Evolutionary conservation across 2,888 invertebrate species (phyloP), one percentile per base, ranked within the genome.

Genomic region (Ornithoptera alexandrae): DNA sequence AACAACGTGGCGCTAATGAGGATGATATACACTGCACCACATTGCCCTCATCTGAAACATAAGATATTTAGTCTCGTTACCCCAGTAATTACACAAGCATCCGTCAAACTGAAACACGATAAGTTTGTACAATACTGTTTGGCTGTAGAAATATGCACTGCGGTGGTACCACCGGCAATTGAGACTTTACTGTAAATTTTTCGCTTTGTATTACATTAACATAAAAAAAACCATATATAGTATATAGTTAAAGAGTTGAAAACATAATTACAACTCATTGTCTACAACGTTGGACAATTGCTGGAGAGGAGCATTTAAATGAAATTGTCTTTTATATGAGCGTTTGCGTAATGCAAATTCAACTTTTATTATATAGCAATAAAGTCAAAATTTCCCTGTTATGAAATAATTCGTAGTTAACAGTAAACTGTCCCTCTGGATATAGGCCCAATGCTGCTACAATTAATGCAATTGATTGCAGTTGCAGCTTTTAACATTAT

Each of bases 271-370:
- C 53, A 17, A 18, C 53, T 53, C n/a, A 84, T 84, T 85, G 83
- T 85, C 81, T 79, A 83, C 73, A 83, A 80, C 77, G 70, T 79
- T 76, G 76, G 74, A 78, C 82, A 81, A 84, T 85, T 82, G 79
- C 81, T 81, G 82, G 80, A 84, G 84, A 83, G 57, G 15, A n/a
- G 53, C 53, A 53, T 53, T 53, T 53, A 53, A 53, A 53, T 17
- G n/a, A 53, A 50, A 53, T 53, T 17, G 53, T 53, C 17, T 17
- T 53, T 53, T n/a, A 53, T 53, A 53, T n/a, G 10, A 10, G 1
- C 53, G 17, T 5, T 6, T 2, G 0, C n/a, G 1, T 50, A 1
- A 2, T 17, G 10, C 17, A 53, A 12, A 53, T 53, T 5, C 53
- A 53, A 53, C 53, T 18, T 53, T 53, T 6, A 15, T 2, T 6